phyloP scores from a whole-genome alignment of 2,797 vertebrate species.

The Microtus agrestis region DNA sequence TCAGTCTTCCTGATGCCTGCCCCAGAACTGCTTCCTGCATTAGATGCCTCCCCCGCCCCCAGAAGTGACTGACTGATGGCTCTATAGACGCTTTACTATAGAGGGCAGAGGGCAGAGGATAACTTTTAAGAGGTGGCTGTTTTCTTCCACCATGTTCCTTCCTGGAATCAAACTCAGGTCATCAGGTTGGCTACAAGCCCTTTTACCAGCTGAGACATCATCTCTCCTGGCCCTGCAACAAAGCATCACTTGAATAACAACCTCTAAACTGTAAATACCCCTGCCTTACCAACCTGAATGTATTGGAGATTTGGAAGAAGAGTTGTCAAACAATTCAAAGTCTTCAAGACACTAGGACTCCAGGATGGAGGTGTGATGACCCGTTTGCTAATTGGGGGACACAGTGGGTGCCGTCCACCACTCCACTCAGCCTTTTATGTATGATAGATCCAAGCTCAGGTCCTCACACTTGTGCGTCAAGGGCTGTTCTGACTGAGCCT shows the following conservation, averaged over 20 bases:
- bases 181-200: not conserved
- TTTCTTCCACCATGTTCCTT: not conserved
- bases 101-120: not conserved
- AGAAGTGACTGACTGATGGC: not conserved
- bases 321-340: not conserved
- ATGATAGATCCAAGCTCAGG: not conserved
- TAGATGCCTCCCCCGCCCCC: not conserved
- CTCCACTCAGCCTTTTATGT: not conserved
- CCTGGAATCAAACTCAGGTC: not conserved
- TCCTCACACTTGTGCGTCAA: not conserved
- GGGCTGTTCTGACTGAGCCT: not conserved
- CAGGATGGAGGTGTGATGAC: not conserved
- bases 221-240: not conserved
- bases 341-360: not conserved
- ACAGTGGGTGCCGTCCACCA: not conserved
- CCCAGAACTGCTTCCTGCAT: not conserved
- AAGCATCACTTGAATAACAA: conserved; percentile 46
- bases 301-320: not conserved
- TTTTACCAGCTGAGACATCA: too few species aligned
- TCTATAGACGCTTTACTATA: not conserved
- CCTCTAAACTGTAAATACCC: not conserved
- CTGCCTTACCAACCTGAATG: not conserved
- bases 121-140: too few species aligned
- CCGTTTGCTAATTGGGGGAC: not conserved
- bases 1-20: not conserved